These are phyloP conservation scores for Indri indri DNA, from an alignment of 2,113 vertebrate species.

Conservation along the genomic window DNA sequence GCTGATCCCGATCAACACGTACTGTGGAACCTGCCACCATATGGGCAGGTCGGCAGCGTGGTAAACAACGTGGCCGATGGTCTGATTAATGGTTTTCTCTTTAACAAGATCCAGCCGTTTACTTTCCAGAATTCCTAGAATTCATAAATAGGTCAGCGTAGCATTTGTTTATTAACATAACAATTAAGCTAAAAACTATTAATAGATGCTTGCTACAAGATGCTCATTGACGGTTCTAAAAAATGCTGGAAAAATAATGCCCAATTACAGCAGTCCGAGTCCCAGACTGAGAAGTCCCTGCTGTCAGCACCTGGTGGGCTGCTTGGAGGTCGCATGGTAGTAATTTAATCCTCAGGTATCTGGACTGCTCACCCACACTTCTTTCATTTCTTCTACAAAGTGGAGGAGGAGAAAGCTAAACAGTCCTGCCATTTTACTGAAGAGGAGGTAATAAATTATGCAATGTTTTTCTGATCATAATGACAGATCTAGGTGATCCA, in stretches of 20 bases:
- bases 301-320: accelerated
- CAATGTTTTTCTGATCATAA: background rate
- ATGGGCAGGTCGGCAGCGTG: conserved; percentile 93
- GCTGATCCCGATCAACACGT: conserved; percentile 96
- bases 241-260: accelerated
- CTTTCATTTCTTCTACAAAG: background rate
- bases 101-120: conserved; percentile 91
- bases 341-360: background rate
- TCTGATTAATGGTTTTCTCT: conserved; percentile 89
- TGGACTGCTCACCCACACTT: accelerated
- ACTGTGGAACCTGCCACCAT: conserved; percentile 99
- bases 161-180: background rate
- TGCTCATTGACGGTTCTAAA: accelerated
- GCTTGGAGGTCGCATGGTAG: accelerated
- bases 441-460: background rate
- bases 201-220: accelerated
- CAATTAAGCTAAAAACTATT: background rate
- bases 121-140: conserved; percentile 94
- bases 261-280: accelerated
- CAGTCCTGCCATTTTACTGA: accelerated
- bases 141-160: background rate
- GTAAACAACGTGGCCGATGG: conserved; percentile 90
- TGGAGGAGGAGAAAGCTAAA: no score
- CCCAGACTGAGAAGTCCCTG: accelerated
- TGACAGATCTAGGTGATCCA: background rate